phyloP scores from a whole-genome alignment of 2,113 vertebrate species.

The Shinisaurus crocodilurus region DNA sequence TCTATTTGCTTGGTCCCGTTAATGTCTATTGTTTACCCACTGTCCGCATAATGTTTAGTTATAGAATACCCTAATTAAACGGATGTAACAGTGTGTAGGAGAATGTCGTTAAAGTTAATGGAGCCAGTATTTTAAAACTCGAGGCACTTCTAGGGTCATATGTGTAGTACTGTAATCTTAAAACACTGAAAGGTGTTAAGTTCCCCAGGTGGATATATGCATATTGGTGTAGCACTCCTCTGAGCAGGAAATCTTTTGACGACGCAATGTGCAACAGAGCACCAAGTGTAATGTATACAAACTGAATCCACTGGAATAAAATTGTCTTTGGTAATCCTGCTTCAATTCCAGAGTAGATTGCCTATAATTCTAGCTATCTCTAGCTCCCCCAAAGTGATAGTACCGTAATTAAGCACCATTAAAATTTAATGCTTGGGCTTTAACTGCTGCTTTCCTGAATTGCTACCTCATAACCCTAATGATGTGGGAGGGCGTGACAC shows the following conservation, averaged over 20 bases:
- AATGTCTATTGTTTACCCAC: conserved; percentile 52
- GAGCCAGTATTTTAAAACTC: conserved; percentile 44
- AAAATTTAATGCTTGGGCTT: conserved; percentile 64
- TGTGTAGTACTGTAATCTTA: conserved; percentile 54
- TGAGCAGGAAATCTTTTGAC: conserved; percentile 38
- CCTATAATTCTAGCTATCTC: conserved; percentile 18
- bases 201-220: conserved; percentile 37
- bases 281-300: neutral
- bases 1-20: conserved; percentile 53
- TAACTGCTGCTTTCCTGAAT: conserved; percentile 54
- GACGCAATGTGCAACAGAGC: conserved; percentile 21
- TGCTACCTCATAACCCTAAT: conserved; percentile 34
- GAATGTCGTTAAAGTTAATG: conserved; percentile 60
- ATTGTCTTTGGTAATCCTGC: conserved; percentile 32
- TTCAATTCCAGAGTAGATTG: conserved; percentile 56
- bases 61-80: conserved; percentile 62
- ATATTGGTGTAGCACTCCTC: conserved; percentile 4
- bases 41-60: conserved; percentile 58
- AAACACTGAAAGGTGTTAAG: conserved; percentile 54
- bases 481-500: conserved; percentile 34
- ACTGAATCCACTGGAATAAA: conserved; percentile 26
- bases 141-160: conserved; percentile 52
- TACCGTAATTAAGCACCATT: conserved; percentile 67
- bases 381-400: conserved; percentile 52
- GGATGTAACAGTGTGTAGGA: conserved; percentile 52